Evolutionary conservation across 2,888 invertebrate genomes (phyloP).

Genomic region (Brachypterus glaber): DNA sequence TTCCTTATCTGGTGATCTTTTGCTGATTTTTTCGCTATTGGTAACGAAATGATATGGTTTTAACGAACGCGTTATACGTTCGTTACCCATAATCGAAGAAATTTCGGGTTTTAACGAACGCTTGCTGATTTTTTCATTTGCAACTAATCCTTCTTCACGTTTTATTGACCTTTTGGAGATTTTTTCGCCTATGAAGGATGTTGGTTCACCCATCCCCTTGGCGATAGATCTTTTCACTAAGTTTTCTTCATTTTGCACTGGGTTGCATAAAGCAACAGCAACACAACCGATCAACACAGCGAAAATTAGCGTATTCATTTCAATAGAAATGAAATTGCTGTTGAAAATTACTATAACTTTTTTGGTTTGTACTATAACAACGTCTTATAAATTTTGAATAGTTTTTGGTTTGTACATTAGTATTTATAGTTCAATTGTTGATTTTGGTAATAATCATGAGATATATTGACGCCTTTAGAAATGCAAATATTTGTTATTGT

Average conservation of each 20-base stretch:
- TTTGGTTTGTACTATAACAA: too few relatives aligned
- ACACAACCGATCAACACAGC: too few relatives aligned
- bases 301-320: too few relatives aligned
- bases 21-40: conserved; percentile 16
- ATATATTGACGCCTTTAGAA: too few relatives aligned
- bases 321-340: too few relatives aligned
- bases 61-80: neutral
- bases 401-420: too few relatives aligned
- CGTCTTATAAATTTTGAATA: too few relatives aligned
- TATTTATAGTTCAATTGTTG: too few relatives aligned
- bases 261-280: too few relatives aligned
- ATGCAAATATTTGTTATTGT: too few relatives aligned
- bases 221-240: neutral
- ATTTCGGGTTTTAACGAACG: neutral
- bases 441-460: too few relatives aligned
- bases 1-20: conserved; percentile 6
- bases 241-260: neutral
- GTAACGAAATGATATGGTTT: conserved; percentile 7
- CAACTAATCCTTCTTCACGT: neutral
- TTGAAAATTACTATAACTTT: too few relatives aligned
- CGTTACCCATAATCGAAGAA: neutral
- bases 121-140: neutral
- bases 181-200: neutral
- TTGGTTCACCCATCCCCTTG: neutral
- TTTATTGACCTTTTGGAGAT: neutral